Base-by-base conservation (phyloP, 2,113 vertebrate species). In the Poeciliopsis prolifica region DNA sequence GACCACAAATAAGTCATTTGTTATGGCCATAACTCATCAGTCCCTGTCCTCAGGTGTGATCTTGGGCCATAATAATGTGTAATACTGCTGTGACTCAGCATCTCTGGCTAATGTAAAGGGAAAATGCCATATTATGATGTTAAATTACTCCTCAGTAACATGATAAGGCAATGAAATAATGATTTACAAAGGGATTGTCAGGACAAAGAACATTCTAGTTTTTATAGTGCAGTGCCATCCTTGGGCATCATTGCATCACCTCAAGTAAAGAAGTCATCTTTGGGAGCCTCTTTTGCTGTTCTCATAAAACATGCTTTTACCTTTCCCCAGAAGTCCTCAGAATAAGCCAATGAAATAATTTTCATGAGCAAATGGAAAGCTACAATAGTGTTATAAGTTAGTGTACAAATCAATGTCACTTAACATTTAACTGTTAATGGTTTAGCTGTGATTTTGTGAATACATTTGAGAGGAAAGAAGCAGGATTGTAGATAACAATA, bases 81-180 rank as follows among this genome's bases (percentile, higher is more conserved):
- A 80, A 75, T 80, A 66, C 78, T 74, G 61, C 67, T 78, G 71
- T 85, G 85, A 90, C 77, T 86, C 85, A 86, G 81, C 82, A 89
- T 72, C 37, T 61, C 37, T 40, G 44, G 77, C 28, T 70, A 77
- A 86, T 81, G 74, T 67, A 91, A 93, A 91, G 86, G 88, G 79
- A 88, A 91, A 84, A 88, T 74, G 87, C 68, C 82, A 77, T 71
- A 77, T 86, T 89, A 82, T 74, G 80, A 81, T 64, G 74, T 75
- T 60, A 68, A 87, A 84, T 91, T 17, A 80, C 75, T 85, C 72
- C 61, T 82, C 78, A 74, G 79, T 83, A 70, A 68, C 75, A 81
- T 66, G 78, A 88, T 81, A 70, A 72, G 85, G 82, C 86, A 72
- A 77, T 64, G 65, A 92, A 88, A 71, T 89, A 87, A 91, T 89